A percentile compares a stretch with the other conserved stretches of the same genome.
phyloP scores from a whole-genome alignment of 2,888 invertebrate genomes.

The Cantharis rustica region DNA sequence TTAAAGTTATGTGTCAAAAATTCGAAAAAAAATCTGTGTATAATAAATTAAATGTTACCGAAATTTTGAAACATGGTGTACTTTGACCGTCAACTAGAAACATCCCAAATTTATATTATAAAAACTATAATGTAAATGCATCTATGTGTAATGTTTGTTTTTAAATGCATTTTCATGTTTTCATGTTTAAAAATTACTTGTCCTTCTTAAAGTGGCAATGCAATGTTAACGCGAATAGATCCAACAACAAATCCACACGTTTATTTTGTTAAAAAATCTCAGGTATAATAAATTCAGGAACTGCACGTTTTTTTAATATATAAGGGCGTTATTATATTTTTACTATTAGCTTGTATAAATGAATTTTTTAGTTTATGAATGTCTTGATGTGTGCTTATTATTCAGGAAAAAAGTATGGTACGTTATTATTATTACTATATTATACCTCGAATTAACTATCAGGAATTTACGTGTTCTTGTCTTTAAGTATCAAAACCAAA shows the following conservation, averaged over 20 bases:
- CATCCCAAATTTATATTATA: constrained; percentile 17
- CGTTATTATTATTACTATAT: constrained; percentile 13
- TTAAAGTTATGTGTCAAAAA: neutral
- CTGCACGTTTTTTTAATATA: constrained; percentile 22
- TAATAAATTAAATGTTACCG: neutral
- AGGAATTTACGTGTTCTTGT: constrained; percentile 23
- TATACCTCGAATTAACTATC: constrained; percentile 27
- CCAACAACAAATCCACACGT: constrained; percentile 25
- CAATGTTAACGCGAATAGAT: constrained; percentile 45
- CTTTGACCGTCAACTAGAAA: constrained; percentile 29
- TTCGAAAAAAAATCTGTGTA: neutral
- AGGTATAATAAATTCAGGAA: constrained; percentile 30
- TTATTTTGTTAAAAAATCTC: constrained; percentile 28
- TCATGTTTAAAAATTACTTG: constrained; percentile 34
- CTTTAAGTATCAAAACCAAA: constrained; percentile 32
- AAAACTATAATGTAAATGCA: constrained; percentile 33
- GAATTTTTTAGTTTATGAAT: constrained; percentile 15
- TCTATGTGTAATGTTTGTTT: constrained; percentile 33
- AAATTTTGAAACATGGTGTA: constrained; percentile 16
- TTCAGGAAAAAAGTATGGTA: neutral
- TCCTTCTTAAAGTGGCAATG: constrained; percentile 47
- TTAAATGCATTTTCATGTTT: constrained; percentile 31
- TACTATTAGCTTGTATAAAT: constrained; percentile 16
- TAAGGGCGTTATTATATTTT: constrained; percentile 11
- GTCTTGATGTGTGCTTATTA: constrained; percentile 2